Conservation (phyloP, 2,888 invertebrate species). For the Tenodera sinensis region DNA sequence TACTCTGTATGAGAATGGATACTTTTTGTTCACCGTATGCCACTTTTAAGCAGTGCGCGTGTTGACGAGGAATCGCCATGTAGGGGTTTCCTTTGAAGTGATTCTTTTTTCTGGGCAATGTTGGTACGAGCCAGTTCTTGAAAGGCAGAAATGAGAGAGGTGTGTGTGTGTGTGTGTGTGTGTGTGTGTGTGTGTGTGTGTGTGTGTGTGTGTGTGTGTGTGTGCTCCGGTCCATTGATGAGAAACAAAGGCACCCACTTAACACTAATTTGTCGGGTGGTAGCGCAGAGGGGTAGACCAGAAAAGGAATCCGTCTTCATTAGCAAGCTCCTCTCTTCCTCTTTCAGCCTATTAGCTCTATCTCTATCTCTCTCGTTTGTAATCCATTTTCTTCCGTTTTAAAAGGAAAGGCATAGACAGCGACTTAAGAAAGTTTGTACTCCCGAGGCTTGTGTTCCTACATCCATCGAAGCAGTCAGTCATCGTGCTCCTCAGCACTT, state of each 20-base stretch:
- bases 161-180: no score
- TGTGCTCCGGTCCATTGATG: slow-evolving; percentile 7
- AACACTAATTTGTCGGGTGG: slow-evolving; percentile 20
- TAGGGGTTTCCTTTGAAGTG: not conserved
- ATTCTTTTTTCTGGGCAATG: not conserved
- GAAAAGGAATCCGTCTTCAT: slow-evolving; percentile 24
- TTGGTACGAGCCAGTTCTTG: not conserved
- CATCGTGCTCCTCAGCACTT: no score
- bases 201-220: no score
- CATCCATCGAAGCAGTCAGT: no score
- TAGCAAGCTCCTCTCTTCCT: not conserved
- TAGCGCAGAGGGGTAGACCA: not conserved
- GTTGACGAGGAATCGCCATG: not conserved
- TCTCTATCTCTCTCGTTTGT: not conserved
- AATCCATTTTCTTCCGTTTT: not conserved
- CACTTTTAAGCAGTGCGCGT: not conserved
- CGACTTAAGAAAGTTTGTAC: not conserved
- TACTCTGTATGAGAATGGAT: not conserved
- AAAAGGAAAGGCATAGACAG: not conserved
- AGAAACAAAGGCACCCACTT: slow-evolving; percentile 26
- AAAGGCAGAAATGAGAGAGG: not conserved
- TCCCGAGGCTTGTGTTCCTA: not conserved
- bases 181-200: not conserved
- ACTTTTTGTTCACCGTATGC: not conserved
- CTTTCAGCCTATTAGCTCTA: not conserved